Evolutionary conservation across 92 coral and sea anemone genomes (phyloP), one percentile per base, ranked within the genome.

Genomic region (Paragorgia papillata): DNA sequence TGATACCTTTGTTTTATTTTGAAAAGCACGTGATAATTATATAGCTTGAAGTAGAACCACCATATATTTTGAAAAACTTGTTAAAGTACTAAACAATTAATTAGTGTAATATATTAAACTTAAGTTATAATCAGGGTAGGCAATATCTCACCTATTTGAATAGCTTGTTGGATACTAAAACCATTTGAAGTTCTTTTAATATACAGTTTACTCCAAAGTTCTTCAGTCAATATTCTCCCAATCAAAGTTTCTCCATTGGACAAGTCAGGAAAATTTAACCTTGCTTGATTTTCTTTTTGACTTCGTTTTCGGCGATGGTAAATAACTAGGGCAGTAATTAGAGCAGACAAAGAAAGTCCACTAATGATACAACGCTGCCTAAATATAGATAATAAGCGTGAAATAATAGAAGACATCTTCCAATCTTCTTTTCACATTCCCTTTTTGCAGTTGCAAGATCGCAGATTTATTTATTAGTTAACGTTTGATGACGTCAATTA

Each of bases 221-320:
- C 53, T 46, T 46, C 53, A 46, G 9, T 46, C n/a, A 46, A 46
- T 46, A 46, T n/a, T 46, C n/a, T 46, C 15, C 53, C 53, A 46
- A 46, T n/a, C 15, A 46, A 6, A 2, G 53, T 46, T 2, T 46
- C 53, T 9, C 53, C 53, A 46, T 15, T 5, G 6, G 43, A 46
- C 53, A 46, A 46, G 53, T 46, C 53, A 7, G 53, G 53, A 46
- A 46, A 46, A 46, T 46, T 46, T 15, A 46, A 15, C n/a, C 53
- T 46, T 46, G 53, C 53, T 46, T 46, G n/a, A 15, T 46, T 2
- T 6, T 9, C 53, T 15, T 46, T 15, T 2, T 15, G 53, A 46
- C n/a, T 46, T 46, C 53, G 53, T 46, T 46, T 46, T 46, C 53
- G 53, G 15, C n/a, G 53, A 46, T 46, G n/a, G 15, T 46, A 46